A percentile compares a stretch with the other conserved stretches of the same genome.
Evolutionary conservation across 2,113 vertebrate genomes (phyloP).

Genomic region (Ursus arctos): DNA sequence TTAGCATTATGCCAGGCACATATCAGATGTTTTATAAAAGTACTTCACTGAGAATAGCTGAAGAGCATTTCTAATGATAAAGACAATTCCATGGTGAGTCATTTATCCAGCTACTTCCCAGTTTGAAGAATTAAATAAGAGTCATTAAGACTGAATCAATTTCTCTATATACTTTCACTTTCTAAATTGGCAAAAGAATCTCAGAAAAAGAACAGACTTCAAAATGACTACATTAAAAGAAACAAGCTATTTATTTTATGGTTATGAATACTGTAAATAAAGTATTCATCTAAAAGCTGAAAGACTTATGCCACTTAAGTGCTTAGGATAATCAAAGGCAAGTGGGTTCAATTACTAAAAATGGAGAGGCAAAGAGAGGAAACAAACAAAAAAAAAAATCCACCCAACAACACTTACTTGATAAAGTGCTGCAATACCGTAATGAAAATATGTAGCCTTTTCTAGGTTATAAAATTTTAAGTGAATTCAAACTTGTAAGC

Average conservation of each 20-base stretch:
- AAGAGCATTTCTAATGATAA: slow-evolving; percentile 48
- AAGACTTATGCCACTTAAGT: slow-evolving; percentile 72
- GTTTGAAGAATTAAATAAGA: slow-evolving; percentile 38
- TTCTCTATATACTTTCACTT: slow-evolving; percentile 43
- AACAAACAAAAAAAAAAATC: slow-evolving; percentile 44
- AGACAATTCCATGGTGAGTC: not conserved
- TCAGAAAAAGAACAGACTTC: slow-evolving; percentile 55
- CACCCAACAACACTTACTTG: not conserved
- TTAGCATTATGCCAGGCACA: not conserved
- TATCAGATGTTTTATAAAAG: slow-evolving; percentile 29
- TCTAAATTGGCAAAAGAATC: slow-evolving; percentile 63
- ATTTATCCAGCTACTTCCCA: slow-evolving; percentile 39
- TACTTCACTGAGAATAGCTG: slow-evolving; percentile 38
- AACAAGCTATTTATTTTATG: slow-evolving; percentile 55
- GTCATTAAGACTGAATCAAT: slow-evolving; percentile 49
- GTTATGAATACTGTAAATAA: slow-evolving; percentile 60
- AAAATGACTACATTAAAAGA: slow-evolving; percentile 61
- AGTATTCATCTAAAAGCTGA: slow-evolving; percentile 52
- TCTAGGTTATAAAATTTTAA: slow-evolving; percentile 62
- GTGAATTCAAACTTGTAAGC: slow-evolving; percentile 58
- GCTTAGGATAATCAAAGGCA: slow-evolving; percentile 65
- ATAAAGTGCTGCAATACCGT: slow-evolving; percentile 54
- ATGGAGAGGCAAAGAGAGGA: slow-evolving; percentile 36
- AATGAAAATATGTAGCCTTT: slow-evolving; percentile 65
- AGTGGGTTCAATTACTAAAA: slow-evolving; percentile 70